phyloP scores from a whole-genome alignment of 2,113 vertebrate genomes.

The Notarius quadriscutis region DNA sequence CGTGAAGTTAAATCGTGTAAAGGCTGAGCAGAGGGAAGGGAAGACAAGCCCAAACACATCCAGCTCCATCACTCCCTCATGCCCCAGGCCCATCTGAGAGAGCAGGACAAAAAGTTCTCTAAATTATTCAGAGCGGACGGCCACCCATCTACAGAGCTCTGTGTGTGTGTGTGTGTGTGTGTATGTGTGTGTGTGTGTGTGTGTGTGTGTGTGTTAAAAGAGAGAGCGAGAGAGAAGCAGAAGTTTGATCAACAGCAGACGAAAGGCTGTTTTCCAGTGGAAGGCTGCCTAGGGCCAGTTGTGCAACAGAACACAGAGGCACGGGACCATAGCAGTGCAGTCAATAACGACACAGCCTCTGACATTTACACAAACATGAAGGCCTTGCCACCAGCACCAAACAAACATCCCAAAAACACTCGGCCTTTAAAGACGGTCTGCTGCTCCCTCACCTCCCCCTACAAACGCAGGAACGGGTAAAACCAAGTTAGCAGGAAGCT shows the following conservation, averaged over 20 bases:
- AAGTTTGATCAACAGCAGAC: constrained; percentile 56
- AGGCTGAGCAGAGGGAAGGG: constrained; percentile 29
- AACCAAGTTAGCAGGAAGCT: constrained; percentile 14
- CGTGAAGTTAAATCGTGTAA: constrained; percentile 21
- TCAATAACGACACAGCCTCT: constrained; percentile 60
- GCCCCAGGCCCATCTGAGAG: constrained; percentile 50
- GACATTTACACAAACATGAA: constrained; percentile 65
- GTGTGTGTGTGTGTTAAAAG: constrained; percentile 33
- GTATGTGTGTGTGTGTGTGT: background rate
- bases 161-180: constrained; percentile 9
- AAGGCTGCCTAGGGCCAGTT: constrained; percentile 52
- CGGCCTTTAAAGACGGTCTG: constrained; percentile 50
- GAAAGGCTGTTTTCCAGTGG: constrained; percentile 60
- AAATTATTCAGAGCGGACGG: constrained; percentile 58
- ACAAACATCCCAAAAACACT: constrained; percentile 60
- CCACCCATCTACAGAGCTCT: constrained; percentile 52
- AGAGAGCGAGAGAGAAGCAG: constrained; percentile 41
- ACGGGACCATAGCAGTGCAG: constrained; percentile 40
- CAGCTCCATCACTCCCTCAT: constrained; percentile 45
- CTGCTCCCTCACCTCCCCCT: background rate
- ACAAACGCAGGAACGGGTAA: constrained; percentile 5
- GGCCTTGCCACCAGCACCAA: constrained; percentile 58
- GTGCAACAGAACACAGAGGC: constrained; percentile 55
- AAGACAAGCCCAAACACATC: constrained; percentile 50
- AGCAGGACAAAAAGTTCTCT: constrained; percentile 57